Evolutionary conservation across 35 echinoderm and acorn worm species (phyloP).

Genomic region (Ophioderma brevispina): DNA sequence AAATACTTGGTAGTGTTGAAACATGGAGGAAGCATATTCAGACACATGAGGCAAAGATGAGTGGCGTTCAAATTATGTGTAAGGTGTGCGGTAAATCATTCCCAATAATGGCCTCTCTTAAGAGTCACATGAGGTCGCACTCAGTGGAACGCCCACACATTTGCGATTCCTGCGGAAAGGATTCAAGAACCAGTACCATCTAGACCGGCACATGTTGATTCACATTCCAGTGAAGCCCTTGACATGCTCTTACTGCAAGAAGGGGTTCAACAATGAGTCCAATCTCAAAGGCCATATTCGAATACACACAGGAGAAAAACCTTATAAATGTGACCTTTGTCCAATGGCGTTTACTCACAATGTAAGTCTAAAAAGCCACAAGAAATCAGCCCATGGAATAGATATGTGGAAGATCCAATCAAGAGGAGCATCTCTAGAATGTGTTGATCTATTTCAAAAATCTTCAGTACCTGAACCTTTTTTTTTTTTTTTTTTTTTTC

Average conservation of each 20-base stretch:
- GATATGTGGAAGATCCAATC: constrained; percentile 7
- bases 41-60: neutral
- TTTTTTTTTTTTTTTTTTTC: too few relatives aligned
- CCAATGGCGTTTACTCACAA: constrained; percentile 29
- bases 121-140: neutral
- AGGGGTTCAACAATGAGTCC: constrained; percentile 5
- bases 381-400: constrained; percentile 40
- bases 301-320: constrained; percentile 59
- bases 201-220: constrained; percentile 19
- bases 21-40: neutral
- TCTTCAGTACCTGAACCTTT: neutral
- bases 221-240: constrained; percentile 36
- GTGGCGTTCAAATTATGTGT: neutral
- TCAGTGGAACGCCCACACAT: neutral
- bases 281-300: constrained; percentile 19
- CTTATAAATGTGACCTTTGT: constrained; percentile 56
- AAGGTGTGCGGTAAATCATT: neutral
- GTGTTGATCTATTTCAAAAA: neutral
- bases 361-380: constrained; percentile 46
- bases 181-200: neutral
- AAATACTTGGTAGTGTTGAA: neutral
- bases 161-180: neutral
- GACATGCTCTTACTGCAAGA: constrained; percentile 9
- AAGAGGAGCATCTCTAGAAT: neutral
- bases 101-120: neutral